phyloP scores from a whole-genome alignment of 92 coral and sea anemone species.

The Galaxea fascicularis region DNA sequence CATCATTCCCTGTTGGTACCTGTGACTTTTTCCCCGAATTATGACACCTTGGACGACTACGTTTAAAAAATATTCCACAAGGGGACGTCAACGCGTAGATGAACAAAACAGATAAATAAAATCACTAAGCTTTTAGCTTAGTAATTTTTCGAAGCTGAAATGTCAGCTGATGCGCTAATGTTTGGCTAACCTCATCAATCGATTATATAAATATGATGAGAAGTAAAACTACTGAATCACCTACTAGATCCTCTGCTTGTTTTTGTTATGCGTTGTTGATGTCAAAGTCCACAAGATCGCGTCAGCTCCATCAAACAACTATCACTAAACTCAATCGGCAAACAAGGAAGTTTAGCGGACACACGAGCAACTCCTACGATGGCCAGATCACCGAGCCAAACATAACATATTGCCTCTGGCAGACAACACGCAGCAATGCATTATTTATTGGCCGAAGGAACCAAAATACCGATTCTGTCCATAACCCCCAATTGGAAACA shows the following conservation, averaged over 20 bases:
- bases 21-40: neutral
- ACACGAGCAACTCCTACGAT: neutral
- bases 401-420: neutral
- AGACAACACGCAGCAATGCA: constrained; percentile 22
- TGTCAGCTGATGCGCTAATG: too few species aligned
- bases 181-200: too few species aligned
- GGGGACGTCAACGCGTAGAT: too few species aligned
- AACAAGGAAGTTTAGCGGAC: neutral
- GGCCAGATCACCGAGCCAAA: constrained; percentile 13
- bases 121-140: neutral
- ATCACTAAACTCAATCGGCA: too few species aligned
- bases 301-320: constrained; percentile 12
- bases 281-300: constrained; percentile 12
- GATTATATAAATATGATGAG: neutral
- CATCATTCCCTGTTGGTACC: neutral
- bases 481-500: neutral
- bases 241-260: neutral
- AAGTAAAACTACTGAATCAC: neutral
- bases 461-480: neutral
- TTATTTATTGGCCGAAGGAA: constrained; percentile 21
- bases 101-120: neutral
- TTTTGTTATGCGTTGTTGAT: neutral
- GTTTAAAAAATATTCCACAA: neutral
- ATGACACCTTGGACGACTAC: neutral
- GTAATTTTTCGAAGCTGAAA: too few species aligned